Evolutionary conservation across 2,113 vertebrate species (phyloP).

Genomic region (Amblyornis subalaris): DNA sequence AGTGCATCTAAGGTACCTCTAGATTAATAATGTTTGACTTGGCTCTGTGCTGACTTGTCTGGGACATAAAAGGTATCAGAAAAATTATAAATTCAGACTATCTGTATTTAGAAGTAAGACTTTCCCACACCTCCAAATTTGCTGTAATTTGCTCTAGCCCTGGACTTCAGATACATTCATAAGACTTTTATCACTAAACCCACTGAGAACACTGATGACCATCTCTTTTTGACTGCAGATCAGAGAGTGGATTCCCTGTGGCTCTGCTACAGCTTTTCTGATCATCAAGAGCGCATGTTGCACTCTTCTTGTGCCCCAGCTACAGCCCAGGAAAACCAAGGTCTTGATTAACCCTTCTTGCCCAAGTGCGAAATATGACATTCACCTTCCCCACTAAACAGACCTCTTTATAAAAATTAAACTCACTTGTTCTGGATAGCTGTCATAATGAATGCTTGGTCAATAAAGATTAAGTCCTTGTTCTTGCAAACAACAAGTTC

Average conservation of each 20-base stretch:
- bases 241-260: not conserved
- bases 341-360: not conserved
- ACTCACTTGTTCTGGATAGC: not conserved
- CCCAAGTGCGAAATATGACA: not conserved
- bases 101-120: not conserved
- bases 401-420: slow-evolving; percentile 7
- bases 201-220: not conserved
- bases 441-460: slow-evolving; percentile 5
- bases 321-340: not conserved
- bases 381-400: not conserved
- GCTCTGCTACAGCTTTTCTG: not conserved
- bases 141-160: not conserved
- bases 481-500: not conserved
- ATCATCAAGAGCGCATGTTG: not conserved
- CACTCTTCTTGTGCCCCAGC: not conserved
- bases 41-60: not conserved
- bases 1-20: not conserved
- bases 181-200: not conserved
- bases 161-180: not conserved
- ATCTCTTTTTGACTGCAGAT: not conserved
- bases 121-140: not conserved
- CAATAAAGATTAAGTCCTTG: not conserved
- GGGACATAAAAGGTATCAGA: not conserved
- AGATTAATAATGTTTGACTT: not conserved
- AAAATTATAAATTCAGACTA: not conserved